A percentile compares a stretch with the other conserved stretches of the same genome.
Conservation (phyloP, 2,888 invertebrate genomes). For the Phengaris alcon region DNA sequence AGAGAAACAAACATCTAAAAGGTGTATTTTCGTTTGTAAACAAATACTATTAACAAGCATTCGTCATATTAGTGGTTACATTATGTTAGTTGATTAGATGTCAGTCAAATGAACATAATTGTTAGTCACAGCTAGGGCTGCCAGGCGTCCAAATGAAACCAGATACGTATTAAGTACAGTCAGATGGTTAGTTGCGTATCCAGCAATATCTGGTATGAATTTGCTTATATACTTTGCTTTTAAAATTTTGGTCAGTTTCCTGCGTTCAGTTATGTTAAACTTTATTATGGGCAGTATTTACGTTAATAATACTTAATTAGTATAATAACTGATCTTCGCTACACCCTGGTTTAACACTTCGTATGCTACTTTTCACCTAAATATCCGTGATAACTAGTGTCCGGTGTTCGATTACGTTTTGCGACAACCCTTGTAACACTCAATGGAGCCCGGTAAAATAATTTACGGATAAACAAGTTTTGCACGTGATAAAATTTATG, state of each 20-base stretch:
- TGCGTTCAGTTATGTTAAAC: too few relatives aligned
- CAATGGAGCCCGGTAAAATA: neutral
- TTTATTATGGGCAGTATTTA: too few relatives aligned
- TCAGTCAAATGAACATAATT: conserved; percentile 24
- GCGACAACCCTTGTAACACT: neutral
- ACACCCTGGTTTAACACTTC: too few relatives aligned
- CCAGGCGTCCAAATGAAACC: neutral
- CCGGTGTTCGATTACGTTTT: too few relatives aligned
- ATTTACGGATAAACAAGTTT: conserved; percentile 24
- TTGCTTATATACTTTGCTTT: too few relatives aligned
- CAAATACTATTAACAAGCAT: conserved; percentile 1
- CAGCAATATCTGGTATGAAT: too few relatives aligned
- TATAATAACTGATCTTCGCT: too few relatives aligned
- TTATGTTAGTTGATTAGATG: conserved; percentile 26
- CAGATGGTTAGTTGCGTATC: too few relatives aligned
- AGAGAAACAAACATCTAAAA: neutral
- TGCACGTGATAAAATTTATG: conserved; percentile 22
- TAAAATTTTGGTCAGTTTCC: too few relatives aligned
- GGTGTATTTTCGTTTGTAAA: neutral
- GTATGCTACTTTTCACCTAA: too few relatives aligned
- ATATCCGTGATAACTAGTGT: too few relatives aligned
- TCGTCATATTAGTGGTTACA: neutral
- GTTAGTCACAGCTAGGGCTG: conserved; percentile 15
- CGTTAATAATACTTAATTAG: too few relatives aligned
- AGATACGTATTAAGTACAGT: neutral